A percentile compares a stretch with the other conserved stretches of the same genome.
Conservation (phyloP, 2,797 vertebrate species). For the Limosa lapponica region DNA sequence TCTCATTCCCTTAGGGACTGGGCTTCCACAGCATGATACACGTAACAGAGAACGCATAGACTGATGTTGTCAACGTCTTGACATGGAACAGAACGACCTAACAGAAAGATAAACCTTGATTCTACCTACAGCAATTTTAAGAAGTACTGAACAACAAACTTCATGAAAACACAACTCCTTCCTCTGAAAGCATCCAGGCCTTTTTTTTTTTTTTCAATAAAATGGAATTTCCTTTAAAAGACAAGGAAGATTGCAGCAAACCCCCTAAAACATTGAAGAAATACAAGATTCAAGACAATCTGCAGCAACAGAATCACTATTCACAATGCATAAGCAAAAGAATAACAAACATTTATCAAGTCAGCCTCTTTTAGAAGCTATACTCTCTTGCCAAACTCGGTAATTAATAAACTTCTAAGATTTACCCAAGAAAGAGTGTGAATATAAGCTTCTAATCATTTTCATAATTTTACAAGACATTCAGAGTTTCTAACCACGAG, state of each 20-base stretch:
- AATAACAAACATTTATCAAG: neutral
- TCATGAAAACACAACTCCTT: neutral
- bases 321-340: neutral
- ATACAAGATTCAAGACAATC: neutral
- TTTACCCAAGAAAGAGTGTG: neutral
- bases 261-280: neutral
- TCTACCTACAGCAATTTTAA: neutral
- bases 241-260: neutral
- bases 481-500: neutral
- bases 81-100: neutral
- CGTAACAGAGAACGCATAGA: neutral
- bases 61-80: neutral
- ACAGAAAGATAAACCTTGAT: neutral
- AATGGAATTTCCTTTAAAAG: neutral
- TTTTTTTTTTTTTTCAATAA: neutral
- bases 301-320: neutral
- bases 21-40: accelerated
- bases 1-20: neutral
- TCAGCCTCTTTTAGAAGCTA: neutral
- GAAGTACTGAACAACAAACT: neutral
- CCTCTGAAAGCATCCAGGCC: neutral
- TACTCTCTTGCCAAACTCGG: neutral
- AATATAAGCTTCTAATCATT: neutral
- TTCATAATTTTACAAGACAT: neutral
- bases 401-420: neutral